These are phyloP conservation scores for Gavialis gangeticus DNA, from an alignment of 2,113 vertebrate species.

Conservation along the genomic window DNA sequence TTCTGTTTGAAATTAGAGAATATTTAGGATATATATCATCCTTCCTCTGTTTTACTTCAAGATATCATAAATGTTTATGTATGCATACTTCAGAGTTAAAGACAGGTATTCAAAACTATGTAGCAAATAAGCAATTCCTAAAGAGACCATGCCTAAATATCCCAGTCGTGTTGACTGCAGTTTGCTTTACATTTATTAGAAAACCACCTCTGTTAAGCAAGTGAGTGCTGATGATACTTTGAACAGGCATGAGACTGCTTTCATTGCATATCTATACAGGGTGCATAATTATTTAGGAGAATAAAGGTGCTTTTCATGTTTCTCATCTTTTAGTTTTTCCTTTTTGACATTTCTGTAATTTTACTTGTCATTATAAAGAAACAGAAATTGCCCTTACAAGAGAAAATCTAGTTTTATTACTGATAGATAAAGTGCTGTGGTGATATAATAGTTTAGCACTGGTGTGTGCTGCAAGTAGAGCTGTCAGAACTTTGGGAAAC, in stretches of 20 bases:
- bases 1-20: background rate
- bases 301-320: background rate
- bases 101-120: background rate
- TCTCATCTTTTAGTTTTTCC: background rate
- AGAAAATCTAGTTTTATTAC: background rate
- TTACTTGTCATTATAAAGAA: background rate
- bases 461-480: background rate
- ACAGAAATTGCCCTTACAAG: background rate
- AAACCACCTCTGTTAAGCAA: background rate
- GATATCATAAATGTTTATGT: background rate
- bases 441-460: background rate
- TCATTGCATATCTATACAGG: background rate
- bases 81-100: background rate
- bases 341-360: background rate
- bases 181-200: background rate
- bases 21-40: background rate
- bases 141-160: background rate
- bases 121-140: background rate
- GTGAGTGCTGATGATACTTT: background rate
- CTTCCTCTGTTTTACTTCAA: background rate
- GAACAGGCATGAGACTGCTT: background rate
- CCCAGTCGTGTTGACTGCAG: background rate
- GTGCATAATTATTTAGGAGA: background rate
- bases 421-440: background rate
- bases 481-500: background rate